phyloP scores from a whole-genome alignment of 1,140 invertebrate genomes.

The Scylla paramamosain region DNA sequence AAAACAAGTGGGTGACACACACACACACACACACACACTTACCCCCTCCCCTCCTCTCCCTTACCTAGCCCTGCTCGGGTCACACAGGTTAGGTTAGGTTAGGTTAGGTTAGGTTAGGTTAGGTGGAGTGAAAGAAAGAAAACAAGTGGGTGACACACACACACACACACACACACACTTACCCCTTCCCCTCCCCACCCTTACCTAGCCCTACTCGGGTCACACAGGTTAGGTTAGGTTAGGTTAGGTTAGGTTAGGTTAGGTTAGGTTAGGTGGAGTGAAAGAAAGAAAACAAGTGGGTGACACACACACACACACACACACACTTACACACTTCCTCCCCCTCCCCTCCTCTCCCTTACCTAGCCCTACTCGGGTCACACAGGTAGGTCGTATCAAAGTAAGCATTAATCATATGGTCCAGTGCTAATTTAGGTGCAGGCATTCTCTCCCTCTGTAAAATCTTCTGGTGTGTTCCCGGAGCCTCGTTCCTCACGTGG shows the following conservation, averaged over 20 bases:
- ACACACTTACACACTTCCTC: background rate
- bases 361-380: slow-evolving; percentile 67
- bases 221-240: no score
- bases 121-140: no score
- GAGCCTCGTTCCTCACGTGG: slow-evolving; percentile 53
- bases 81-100: no score
- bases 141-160: no score
- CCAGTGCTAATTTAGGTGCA: slow-evolving; percentile 61
- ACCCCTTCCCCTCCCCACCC: background rate
- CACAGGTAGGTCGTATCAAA: slow-evolving; percentile 74
- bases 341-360: background rate
- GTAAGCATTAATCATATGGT: slow-evolving; percentile 70
- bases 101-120: no score
- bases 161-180: background rate
- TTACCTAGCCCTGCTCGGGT: slow-evolving; percentile 67
- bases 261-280: no score
- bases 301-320: no score
- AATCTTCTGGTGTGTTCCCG: slow-evolving; percentile 45
- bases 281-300: no score
- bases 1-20: no score
- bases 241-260: no score
- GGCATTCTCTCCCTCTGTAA: background rate
- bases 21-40: no score
- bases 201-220: slow-evolving; percentile 66
- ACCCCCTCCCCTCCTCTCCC: background rate